These are phyloP conservation scores for Catharus ustulatus DNA, from an alignment of 2,797 vertebrate species.

Conservation along the genomic window DNA sequence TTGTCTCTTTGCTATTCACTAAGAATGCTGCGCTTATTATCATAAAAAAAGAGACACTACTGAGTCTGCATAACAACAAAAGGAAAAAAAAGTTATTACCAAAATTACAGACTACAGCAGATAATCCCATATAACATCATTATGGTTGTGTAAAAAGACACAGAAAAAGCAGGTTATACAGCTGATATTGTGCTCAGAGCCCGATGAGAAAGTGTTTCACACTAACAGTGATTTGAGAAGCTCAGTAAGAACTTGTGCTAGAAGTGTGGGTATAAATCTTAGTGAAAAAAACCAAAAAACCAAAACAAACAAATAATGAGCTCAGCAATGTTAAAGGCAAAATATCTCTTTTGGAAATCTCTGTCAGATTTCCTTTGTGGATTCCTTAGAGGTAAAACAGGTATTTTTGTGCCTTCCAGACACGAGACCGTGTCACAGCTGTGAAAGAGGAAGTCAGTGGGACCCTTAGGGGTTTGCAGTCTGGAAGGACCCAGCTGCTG, in stretches of 20 bases:
- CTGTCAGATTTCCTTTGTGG: neutral
- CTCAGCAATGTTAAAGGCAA: neutral
- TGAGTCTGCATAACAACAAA: neutral
- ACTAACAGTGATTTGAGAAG: neutral
- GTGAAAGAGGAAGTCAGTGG: neutral
- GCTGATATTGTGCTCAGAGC: neutral
- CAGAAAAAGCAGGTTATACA: neutral
- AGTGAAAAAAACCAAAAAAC: neutral
- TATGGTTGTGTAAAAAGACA: neutral
- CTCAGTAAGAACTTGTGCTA: neutral
- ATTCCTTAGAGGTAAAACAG: neutral
- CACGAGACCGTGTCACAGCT: fast-evolving
- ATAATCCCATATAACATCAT: neutral
- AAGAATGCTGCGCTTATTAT: neutral
- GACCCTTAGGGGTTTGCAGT: neutral
- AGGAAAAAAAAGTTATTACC: neutral
- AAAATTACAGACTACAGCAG: neutral
- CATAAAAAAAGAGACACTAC: neutral
- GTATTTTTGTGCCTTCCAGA: neutral
- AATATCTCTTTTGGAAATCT: neutral
- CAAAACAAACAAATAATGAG: neutral
- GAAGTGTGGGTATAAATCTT: neutral
- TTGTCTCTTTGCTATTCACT: neutral
- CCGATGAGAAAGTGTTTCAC: neutral
- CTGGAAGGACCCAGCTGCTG: neutral